A percentile compares a stretch with the other conserved stretches of the same genome.
These are phyloP conservation scores for Aphyosemion australe DNA, from an alignment of 2,113 vertebrate genomes.

Conservation along the genomic window DNA sequence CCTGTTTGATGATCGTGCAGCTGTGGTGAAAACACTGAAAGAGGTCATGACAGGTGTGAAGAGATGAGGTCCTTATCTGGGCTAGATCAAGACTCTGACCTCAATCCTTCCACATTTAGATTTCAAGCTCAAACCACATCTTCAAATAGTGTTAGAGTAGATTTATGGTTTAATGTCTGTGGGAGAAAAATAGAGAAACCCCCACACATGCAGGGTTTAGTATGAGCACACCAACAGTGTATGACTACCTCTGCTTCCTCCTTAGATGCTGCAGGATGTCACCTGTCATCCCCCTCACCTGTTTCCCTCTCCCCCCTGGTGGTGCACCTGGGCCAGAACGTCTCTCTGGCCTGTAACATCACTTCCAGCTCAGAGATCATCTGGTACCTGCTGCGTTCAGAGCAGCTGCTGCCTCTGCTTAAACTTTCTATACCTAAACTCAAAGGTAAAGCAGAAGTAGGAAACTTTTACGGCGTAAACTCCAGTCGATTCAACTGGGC, in stretches of 20 bases:
- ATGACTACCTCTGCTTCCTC: neutral
- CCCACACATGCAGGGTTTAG: too few relatives aligned
- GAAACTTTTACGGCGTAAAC: accelerated
- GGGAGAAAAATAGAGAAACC: too few relatives aligned
- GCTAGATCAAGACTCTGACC: too few relatives aligned
- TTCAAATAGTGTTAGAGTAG: too few relatives aligned
- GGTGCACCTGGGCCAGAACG: conserved; percentile 31
- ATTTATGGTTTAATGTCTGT: too few relatives aligned
- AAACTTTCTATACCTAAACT: accelerated
- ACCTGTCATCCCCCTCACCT: conserved; percentile 3
- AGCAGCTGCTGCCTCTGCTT: conserved; percentile 42
- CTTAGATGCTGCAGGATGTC: conserved; percentile 25
- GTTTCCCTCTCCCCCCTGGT: neutral
- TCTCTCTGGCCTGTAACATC: conserved; percentile 37
- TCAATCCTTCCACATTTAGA: too few relatives aligned
- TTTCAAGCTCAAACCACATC: too few relatives aligned
- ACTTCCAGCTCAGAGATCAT: accelerated
- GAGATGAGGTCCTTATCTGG: too few relatives aligned
- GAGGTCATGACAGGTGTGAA: too few relatives aligned
- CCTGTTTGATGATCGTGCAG: too few relatives aligned
- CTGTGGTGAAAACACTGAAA: too few relatives aligned
- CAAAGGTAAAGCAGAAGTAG: accelerated
- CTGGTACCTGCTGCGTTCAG: conserved; percentile 45
- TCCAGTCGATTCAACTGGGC: accelerated
- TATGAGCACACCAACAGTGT: too few relatives aligned